Conservation (phyloP, 2,113 vertebrate species). For the Phalacrocorax brasilianus region DNA sequence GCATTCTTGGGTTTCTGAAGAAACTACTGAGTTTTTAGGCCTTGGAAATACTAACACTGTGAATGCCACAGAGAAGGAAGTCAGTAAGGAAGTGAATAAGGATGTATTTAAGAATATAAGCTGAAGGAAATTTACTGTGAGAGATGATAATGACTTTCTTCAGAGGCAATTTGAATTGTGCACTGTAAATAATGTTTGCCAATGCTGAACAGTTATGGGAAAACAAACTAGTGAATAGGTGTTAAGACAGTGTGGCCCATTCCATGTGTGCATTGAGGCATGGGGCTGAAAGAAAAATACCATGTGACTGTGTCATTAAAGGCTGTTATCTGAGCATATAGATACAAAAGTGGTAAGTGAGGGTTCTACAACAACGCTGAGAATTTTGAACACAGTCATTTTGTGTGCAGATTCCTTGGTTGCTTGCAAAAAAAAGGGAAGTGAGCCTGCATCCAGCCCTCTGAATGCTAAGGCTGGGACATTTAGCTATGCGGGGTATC, state of each 20-base stretch:
- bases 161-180: background rate
- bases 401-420: background rate
- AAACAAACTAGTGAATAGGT: background rate
- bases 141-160: background rate
- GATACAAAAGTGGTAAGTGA: background rate
- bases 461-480: background rate
- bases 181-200: background rate
- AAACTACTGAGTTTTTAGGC: background rate
- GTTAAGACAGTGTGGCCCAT: background rate
- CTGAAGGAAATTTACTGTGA: background rate
- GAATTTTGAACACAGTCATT: accelerated
- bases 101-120: background rate
- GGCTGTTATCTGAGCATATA: background rate
- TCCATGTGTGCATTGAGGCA: background rate
- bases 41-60: background rate
- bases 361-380: accelerated
- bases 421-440: background rate
- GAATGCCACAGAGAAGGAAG: background rate
- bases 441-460: background rate
- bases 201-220: background rate
- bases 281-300: background rate
- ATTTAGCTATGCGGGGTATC: background rate
- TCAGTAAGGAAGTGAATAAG: background rate
- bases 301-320: background rate
- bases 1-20: background rate